Conservation (phyloP, 1,140 invertebrate genomes). For the Homalodisca vitripennis region DNA sequence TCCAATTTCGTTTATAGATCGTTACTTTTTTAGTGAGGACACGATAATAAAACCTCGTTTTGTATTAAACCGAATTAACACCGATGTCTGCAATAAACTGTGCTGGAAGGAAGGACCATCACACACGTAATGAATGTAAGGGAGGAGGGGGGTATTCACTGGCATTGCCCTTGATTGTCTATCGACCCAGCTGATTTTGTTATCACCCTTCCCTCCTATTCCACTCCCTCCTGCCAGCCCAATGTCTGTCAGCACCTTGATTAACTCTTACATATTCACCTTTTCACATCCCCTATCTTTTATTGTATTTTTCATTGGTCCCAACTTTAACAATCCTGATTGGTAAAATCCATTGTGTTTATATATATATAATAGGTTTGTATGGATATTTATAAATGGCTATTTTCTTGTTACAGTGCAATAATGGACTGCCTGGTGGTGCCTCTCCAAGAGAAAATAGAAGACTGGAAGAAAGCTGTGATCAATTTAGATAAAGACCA, state of each 20-base stretch:
- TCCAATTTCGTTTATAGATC: too few relatives aligned
- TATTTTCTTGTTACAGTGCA: conserved; percentile 53
- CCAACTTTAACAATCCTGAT: background rate
- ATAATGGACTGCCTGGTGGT: conserved; percentile 79
- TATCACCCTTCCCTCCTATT: background rate
- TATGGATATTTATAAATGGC: conserved; percentile 33
- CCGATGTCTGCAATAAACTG: too few relatives aligned
- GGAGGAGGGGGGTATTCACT: background rate
- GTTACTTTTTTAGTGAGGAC: too few relatives aligned
- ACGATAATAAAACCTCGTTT: too few relatives aligned
- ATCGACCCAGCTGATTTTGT: conserved; percentile 9
- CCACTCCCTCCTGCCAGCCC: too few relatives aligned
- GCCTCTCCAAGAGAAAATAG: conserved; percentile 84
- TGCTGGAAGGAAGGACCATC: too few relatives aligned
- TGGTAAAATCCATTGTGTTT: background rate
- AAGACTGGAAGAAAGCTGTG: conserved; percentile 86
- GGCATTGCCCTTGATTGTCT: conserved; percentile 12
- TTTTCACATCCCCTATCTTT: too few relatives aligned
- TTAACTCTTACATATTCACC: too few relatives aligned
- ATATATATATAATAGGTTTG: background rate
- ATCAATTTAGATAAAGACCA: conserved; percentile 86
- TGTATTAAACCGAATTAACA: too few relatives aligned
- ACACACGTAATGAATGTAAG: too few relatives aligned
- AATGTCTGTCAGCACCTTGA: too few relatives aligned
- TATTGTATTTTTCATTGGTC: too few relatives aligned